Evolutionary conservation across 2,113 vertebrate genomes (phyloP).

Genomic region (Ifrita kowaldi): DNA sequence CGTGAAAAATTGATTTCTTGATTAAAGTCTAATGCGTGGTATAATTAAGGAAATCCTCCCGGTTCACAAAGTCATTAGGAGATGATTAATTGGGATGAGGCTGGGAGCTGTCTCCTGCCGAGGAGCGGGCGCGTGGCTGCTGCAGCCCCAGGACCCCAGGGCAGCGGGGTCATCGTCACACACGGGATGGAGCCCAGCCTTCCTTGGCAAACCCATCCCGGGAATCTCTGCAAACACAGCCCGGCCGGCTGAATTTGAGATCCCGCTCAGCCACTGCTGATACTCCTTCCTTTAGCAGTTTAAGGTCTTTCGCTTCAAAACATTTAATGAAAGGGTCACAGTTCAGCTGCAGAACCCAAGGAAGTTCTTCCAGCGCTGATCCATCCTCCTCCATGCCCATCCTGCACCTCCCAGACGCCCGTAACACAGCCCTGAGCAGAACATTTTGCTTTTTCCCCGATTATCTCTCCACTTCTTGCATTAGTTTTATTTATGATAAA

Average conservation of each 20-base stretch:
- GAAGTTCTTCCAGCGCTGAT: not conserved
- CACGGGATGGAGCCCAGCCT: rapidly evolving
- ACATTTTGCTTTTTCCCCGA: not conserved
- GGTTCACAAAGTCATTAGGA: conserved; percentile 33
- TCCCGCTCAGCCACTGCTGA: not conserved
- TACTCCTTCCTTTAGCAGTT: not conserved
- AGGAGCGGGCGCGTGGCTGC: not conserved
- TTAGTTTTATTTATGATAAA: not conserved
- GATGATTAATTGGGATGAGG: conserved; percentile 35
- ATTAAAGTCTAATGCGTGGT: conserved; percentile 35
- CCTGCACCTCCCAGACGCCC: not conserved
- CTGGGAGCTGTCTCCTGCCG: not conserved
- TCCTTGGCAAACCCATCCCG: not conserved
- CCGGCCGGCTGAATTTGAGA: rapidly evolving
- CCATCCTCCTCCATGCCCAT: rapidly evolving
- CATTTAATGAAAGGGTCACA: rapidly evolving
- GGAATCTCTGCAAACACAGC: not conserved
- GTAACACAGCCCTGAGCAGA: rapidly evolving
- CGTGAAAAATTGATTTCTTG: conserved; percentile 37
- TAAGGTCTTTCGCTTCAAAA: not conserved
- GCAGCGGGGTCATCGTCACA: rapidly evolving
- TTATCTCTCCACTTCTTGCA: not conserved
- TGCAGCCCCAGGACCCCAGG: not conserved
- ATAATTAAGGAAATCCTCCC: conserved; percentile 62
- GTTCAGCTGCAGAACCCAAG: not conserved